A percentile compares a stretch with the other conserved stretches of the same genome.
Conservation (phyloP, 2,888 invertebrate genomes). For the Calliscelio sp. region DNA sequence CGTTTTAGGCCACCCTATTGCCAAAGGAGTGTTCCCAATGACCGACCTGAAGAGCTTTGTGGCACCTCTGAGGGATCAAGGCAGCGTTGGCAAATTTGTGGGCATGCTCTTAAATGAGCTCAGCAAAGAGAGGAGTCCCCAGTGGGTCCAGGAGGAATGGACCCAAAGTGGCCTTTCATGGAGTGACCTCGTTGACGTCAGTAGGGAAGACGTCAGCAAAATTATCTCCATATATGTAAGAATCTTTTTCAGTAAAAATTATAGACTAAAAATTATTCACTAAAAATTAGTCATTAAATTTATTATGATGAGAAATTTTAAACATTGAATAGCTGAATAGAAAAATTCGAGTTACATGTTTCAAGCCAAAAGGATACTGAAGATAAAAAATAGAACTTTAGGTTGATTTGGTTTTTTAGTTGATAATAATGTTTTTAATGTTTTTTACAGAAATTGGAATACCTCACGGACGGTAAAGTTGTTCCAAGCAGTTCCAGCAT, state of each 20-base stretch:
- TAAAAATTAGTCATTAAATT: too few relatives aligned
- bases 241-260: neutral
- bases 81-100: slow-evolving; percentile 87
- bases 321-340: too few relatives aligned
- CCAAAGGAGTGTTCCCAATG: slow-evolving; percentile 85
- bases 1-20: slow-evolving; percentile 87
- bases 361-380: too few relatives aligned
- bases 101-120: slow-evolving; percentile 88
- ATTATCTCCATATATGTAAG: slow-evolving; percentile 87
- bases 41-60: slow-evolving; percentile 79
- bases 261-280: neutral
- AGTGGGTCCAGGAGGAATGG: slow-evolving; percentile 87
- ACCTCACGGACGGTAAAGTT: slow-evolving; percentile 83
- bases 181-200: slow-evolving; percentile 87
- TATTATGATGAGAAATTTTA: too few relatives aligned
- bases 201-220: slow-evolving; percentile 84
- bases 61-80: slow-evolving; percentile 75
- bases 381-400: too few relatives aligned
- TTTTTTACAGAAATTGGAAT: slow-evolving; percentile 87
- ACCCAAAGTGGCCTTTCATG: slow-evolving; percentile 87
- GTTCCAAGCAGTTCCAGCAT: slow-evolving; percentile 32
- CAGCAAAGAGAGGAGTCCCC: slow-evolving; percentile 87
- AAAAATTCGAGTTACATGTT: too few relatives aligned
- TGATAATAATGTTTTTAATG: neutral
- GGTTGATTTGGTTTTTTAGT: too few relatives aligned